Percentiles rank a stretch among this genome's conserved stretches.
phyloP scores from a whole-genome alignment of 1,140 invertebrate species.

The Mizuhopecten yessoensis region DNA sequence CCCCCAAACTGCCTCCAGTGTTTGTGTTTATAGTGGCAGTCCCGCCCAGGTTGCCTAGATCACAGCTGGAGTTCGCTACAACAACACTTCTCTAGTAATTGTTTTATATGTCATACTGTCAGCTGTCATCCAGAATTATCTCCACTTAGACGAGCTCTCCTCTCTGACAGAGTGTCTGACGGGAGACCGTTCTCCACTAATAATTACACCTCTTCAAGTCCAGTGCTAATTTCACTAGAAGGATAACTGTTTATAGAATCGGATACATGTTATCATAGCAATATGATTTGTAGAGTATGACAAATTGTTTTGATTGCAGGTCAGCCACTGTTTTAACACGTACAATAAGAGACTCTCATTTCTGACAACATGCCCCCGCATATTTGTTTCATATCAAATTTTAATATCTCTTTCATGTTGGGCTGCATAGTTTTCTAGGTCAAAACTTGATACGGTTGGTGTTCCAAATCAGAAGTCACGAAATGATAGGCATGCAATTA shows the following conservation, averaged over 20 bases:
- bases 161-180: not conserved
- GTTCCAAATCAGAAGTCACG: too few species aligned
- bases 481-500: too few species aligned
- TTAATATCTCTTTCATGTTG: not conserved
- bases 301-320: not conserved
- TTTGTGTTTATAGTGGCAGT: too few species aligned
- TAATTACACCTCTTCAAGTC: not conserved
- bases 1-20: not conserved
- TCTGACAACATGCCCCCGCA: too few species aligned
- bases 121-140: constrained; percentile 34
- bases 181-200: not conserved
- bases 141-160: not conserved
- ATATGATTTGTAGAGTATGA: not conserved
- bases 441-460: not conserved
- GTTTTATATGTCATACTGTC: constrained; percentile 28
- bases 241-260: too few species aligned
- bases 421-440: not conserved
- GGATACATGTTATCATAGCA: too few species aligned
- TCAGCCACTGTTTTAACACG: not conserved
- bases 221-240: not conserved
- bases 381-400: not conserved
- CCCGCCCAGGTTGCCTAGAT: not conserved
- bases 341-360: not conserved
- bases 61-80: not conserved
- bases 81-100: constrained; percentile 7